A percentile compares a stretch with the other conserved stretches of the same genome.
These are phyloP conservation scores for Andricus quercusramuli DNA, from an alignment of 2,888 invertebrate species.

Conservation along the genomic window DNA sequence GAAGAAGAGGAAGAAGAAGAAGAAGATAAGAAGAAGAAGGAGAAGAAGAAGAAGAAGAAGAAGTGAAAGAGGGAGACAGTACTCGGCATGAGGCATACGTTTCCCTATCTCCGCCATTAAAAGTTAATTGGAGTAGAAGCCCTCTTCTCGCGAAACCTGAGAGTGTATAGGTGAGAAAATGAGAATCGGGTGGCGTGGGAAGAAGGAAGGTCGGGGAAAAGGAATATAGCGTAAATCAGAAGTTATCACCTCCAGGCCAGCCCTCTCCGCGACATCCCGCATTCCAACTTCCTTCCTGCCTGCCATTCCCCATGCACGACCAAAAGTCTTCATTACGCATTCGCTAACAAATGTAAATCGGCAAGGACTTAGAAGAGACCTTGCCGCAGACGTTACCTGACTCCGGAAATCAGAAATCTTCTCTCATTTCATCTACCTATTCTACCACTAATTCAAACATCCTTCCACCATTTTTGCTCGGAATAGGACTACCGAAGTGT, in stretches of 20 bases:
- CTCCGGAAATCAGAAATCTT: constrained; percentile 11
- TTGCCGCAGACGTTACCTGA: background rate
- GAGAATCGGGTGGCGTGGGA: constrained; percentile 55
- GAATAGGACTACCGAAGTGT: too few relatives aligned
- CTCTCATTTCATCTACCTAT: background rate
- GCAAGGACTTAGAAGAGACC: constrained; percentile 53
- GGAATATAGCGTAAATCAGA: constrained; percentile 71
- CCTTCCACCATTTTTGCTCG: too few relatives aligned
- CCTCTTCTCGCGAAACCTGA: constrained; percentile 60
- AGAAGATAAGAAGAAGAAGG: constrained; percentile 48
- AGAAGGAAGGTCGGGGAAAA: constrained; percentile 51
- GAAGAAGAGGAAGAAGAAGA: constrained; percentile 34
- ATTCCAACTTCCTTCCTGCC: constrained; percentile 53
- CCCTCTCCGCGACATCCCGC: constrained; percentile 61
- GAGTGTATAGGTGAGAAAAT: constrained; percentile 59
- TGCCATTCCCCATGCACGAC: constrained; percentile 53
- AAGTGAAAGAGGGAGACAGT: constrained; percentile 48
- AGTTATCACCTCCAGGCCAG: constrained; percentile 72
- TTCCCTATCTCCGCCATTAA: constrained; percentile 73
- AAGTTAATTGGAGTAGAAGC: constrained; percentile 74
- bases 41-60: constrained; percentile 47
- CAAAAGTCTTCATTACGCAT: constrained; percentile 71
- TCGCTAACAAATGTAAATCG: constrained; percentile 73
- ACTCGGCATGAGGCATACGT: constrained; percentile 69
- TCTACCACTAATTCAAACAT: background rate